Evolutionary conservation across 2,888 invertebrate species (phyloP), one percentile per base, ranked within the genome.

Genomic region (Sisyra nigra): DNA sequence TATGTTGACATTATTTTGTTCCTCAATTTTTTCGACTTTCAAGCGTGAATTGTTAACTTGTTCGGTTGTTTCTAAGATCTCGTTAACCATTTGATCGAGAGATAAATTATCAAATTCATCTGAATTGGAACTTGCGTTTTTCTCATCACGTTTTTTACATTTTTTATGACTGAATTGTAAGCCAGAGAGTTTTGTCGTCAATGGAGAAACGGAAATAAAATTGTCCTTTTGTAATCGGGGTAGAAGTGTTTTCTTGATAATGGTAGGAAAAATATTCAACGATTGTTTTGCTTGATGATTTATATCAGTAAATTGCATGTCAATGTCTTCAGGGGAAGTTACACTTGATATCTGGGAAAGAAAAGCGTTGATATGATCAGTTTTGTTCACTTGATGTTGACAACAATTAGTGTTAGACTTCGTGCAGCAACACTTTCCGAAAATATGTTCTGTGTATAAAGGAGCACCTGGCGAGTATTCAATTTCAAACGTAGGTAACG

Each of bases 61-160:
- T 41, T 48, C 66, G 1, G 71, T 71, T 47, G 69, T 71, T 49
- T 74, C 74, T 47, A 75, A 65, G 43, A 75, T 71, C 46, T 72
- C 74, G 53, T 74, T 72, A 35, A 75, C 74, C 61, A 75, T 69
- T 57, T 63, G 67, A 53, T 75, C 74, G 36, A 76, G 57, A 57
- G 71, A 57, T 63, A 62, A 59, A 63, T 72, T 48, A 63, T 70
- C 60, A 62, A 71, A 62, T 50, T 68, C 63, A 48, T 71, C 65
- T 45, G 66, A 63, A 6, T 53, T 55, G 42, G 56, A 59, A 42
- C 55, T 49, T 11, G 39, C 63, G 58, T 51, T 62, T 58, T 52
- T 67, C 61, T 37, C 64, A 59, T 52, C 44, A 11, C 48, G 48
- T 36, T 43, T 42, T 36, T 51, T 48, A 31, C 46, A 46, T 42